Percentiles rank a stretch among this genome's conserved stretches.
These are phyloP conservation scores for Achlya flavicornis DNA, from an alignment of 2,888 invertebrate species.

Conservation along the genomic window DNA sequence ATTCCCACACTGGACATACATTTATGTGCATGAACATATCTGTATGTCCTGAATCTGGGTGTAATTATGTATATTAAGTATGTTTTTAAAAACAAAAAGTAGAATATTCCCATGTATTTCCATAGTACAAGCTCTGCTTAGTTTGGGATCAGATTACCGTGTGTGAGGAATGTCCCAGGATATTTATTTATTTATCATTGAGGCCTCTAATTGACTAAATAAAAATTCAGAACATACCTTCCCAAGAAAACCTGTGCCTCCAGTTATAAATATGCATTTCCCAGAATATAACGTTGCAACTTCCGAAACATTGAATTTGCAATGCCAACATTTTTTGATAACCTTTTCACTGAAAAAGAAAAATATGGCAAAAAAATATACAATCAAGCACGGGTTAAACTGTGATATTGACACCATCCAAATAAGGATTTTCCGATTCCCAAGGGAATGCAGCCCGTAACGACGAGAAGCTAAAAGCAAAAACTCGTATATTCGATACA, in stretches of 20 bases:
- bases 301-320: slow-evolving; percentile 16
- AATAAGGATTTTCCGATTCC: background rate
- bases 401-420: background rate
- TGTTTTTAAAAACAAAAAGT: too few species aligned
- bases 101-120: too few species aligned
- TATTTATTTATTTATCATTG: too few species aligned
- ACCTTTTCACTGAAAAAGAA: background rate
- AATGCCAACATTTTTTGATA: background rate
- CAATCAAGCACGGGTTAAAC: background rate
- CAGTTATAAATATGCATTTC: slow-evolving; percentile 47
- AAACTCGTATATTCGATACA: slow-evolving; percentile 2
- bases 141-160: too few species aligned
- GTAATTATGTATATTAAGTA: too few species aligned
- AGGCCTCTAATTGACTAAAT: too few species aligned
- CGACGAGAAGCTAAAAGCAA: slow-evolving; percentile 1
- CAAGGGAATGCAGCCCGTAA: background rate
- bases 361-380: background rate
- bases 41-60: too few species aligned
- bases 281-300: slow-evolving; percentile 40
- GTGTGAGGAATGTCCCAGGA: too few species aligned
- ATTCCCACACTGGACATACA: too few species aligned
- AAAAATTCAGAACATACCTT: slow-evolving; percentile 33
- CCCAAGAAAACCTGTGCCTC: slow-evolving; percentile 50
- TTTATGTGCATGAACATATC: too few species aligned
- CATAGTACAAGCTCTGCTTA: too few species aligned